Evolutionary conservation across 1,140 invertebrate species (phyloP), one percentile per base, ranked within the genome.

Genomic region (Agrilus planipennis): DNA sequence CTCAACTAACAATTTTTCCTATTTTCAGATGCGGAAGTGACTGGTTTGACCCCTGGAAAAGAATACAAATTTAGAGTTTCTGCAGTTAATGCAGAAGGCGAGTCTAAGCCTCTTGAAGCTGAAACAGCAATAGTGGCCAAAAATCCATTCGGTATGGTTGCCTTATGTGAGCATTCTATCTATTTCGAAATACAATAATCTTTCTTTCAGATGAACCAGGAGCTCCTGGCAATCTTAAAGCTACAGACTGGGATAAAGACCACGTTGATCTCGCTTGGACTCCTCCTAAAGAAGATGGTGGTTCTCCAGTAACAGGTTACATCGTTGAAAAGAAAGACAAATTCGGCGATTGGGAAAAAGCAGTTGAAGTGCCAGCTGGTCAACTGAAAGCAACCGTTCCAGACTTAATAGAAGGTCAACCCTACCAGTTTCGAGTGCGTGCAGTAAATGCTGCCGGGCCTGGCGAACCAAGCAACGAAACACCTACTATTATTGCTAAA

Each of bases 221-320:
- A 42, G 87, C 89, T 52, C 93, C 90, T 10, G 84, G 84, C 40
- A 81, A 91, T 51, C 76, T 95, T 5, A 78, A 84, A 57, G 83
- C 93, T 18, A 84, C 86, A 0, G 93, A 99, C 60, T 98, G 90
- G 87, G 90, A 95, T 66, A 91, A 90, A 51, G 87, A 95, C 58
- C 85, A 90, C 55, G 88, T 94, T 34, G 87, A 90, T 59, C 75
- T 93, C 5, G 78, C 81, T 51, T 93, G 89, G 89, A 76, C 72
- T 4, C 78, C 85, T 41, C 88, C 88, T 0, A 64, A 70, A 21
- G 71, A 73, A 17, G 88, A 93, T 55, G 89, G 89, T 17, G 89
- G 89, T 28, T 79, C 87, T 1, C 89, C 88, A 22, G 77, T 94
- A 37, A 82, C 83, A 16, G 81, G 79, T 11, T 93, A 92, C 58